phyloP scores from a whole-genome alignment of 2,888 invertebrate genomes.

The Gryllus longicercus region DNA sequence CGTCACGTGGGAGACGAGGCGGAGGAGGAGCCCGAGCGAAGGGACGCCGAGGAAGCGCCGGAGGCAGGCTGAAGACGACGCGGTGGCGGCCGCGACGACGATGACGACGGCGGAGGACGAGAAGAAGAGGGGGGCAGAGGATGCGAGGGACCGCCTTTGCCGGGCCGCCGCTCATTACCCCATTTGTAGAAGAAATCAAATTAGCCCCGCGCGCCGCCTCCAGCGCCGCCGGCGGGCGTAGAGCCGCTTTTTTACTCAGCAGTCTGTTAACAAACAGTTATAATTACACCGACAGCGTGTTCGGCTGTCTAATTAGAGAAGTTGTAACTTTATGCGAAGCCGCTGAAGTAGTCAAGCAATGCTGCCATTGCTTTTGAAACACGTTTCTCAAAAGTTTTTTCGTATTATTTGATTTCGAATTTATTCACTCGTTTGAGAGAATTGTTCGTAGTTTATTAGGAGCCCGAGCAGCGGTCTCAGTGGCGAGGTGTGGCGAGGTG shows the following conservation, averaged over 20 bases:
- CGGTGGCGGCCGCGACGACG: too few species aligned
- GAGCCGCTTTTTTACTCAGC: constrained; percentile 17
- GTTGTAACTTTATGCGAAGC: not conserved
- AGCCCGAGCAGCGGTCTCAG: not conserved
- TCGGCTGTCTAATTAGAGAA: constrained; percentile 17
- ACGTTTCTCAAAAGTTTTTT: not conserved
- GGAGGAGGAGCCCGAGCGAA: too few species aligned
- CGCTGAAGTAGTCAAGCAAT: constrained; percentile 3
- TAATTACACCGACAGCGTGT: constrained; percentile 17
- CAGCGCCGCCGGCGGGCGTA: not conserved
- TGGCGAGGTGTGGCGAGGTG: not conserved
- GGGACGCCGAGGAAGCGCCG: too few species aligned
- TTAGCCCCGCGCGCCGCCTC: not conserved
- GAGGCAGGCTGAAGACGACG: too few species aligned
- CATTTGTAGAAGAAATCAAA: constrained; percentile 17
- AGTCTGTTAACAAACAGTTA: constrained; percentile 10
- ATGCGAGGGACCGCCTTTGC: not conserved
- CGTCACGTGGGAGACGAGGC: too few species aligned
- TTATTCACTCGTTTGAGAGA: constrained; percentile 2
- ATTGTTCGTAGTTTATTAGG: not conserved
- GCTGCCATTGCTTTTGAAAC: constrained; percentile 11
- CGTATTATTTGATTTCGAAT: not conserved
- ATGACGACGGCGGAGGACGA: too few species aligned
- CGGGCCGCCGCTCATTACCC: constrained; percentile 11
- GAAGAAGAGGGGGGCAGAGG: too few species aligned